Evolutionary conservation across 2,888 invertebrate species (phyloP).

Genomic region (Chymomyza caudatula): DNA sequence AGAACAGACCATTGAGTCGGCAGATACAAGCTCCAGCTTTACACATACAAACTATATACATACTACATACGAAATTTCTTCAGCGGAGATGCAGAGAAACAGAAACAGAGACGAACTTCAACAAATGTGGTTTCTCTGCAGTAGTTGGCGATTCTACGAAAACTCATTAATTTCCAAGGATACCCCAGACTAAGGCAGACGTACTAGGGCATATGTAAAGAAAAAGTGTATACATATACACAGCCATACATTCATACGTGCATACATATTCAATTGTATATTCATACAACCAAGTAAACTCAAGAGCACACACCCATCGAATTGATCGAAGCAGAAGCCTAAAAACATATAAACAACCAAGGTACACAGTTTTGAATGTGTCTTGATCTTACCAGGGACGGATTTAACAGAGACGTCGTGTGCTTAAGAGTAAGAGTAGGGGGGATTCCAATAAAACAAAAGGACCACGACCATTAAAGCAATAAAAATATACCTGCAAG

Average conservation of each 20-base stretch:
- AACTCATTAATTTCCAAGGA: slow-evolving; percentile 68
- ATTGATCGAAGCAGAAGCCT: slow-evolving; percentile 21
- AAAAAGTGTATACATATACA: slow-evolving; percentile 1
- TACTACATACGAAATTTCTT: slow-evolving; percentile 25
- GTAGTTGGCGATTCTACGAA: slow-evolving; percentile 53
- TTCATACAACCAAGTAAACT: not conserved
- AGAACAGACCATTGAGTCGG: not conserved
- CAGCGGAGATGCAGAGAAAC: slow-evolving; percentile 6
- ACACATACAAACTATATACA: too few species aligned
- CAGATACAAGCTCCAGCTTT: too few species aligned
- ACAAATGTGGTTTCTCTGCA: slow-evolving; percentile 19
- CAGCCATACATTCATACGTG: slow-evolving; percentile 3
- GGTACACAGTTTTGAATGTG: not conserved
- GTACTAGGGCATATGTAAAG: slow-evolving; percentile 16
- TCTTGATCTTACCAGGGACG: not conserved
- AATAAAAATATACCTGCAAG: too few species aligned
- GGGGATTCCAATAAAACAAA: not conserved
- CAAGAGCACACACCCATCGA: slow-evolving; percentile 5
- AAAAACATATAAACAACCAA: not conserved
- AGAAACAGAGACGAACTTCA: slow-evolving; percentile 7
- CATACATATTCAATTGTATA: not conserved
- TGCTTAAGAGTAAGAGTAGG: not conserved
- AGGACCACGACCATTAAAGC: too few species aligned
- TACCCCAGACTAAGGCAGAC: slow-evolving; percentile 37
- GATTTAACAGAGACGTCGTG: not conserved